Percentiles rank a stretch among this genome's conserved stretches.
Conservation (phyloP, 2,113 vertebrate species). For the Theropithecus gelada region DNA sequence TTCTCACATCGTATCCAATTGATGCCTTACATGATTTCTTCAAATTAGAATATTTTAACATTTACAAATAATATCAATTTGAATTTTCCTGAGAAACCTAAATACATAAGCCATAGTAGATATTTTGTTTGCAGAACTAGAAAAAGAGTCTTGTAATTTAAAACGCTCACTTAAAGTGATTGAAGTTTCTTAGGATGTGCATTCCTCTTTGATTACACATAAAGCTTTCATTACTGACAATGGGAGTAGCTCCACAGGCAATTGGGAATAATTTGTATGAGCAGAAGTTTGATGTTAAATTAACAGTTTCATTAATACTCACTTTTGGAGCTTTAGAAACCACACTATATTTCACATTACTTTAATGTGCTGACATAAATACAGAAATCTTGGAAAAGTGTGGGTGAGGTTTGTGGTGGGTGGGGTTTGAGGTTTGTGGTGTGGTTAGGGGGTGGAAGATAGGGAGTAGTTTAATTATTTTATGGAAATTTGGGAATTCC, state of each 20-base stretch:
- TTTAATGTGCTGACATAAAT: conserved; percentile 8
- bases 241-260: background rate
- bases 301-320: background rate
- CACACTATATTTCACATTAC: background rate
- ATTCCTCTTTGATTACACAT: background rate
- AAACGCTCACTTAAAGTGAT: background rate
- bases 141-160: background rate
- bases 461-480: background rate
- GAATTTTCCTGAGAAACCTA: conserved; percentile 38
- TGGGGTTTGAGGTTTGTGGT: background rate
- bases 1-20: conserved; percentile 50
- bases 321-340: background rate
- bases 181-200: background rate
- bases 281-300: background rate
- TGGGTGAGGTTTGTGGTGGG: background rate
- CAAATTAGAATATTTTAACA: background rate
- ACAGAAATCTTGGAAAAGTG: background rate
- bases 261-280: background rate
- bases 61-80: conserved; percentile 45
- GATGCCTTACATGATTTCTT: conserved; percentile 10
- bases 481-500: background rate
- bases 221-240: background rate
- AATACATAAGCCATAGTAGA: background rate
- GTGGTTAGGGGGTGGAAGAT: background rate
- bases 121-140: conserved; percentile 31